phyloP scores from a whole-genome alignment of 2,797 vertebrate genomes.

The Lithobates pipiens region DNA sequence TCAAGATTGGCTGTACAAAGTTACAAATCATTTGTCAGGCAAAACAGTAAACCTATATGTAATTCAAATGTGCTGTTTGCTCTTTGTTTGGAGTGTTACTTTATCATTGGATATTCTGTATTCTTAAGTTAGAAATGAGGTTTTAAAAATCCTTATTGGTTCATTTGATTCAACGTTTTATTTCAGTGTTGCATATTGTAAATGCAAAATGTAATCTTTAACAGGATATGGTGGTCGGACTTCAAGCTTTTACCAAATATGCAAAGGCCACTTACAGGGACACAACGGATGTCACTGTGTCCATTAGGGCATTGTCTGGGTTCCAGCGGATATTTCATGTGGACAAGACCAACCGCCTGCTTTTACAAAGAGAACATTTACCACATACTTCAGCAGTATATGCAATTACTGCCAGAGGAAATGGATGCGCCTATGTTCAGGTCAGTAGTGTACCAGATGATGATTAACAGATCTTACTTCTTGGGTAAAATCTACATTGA shows the following conservation, averaged over 20 bases:
- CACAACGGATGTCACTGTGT: slow-evolving; percentile 73
- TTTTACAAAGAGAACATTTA: slow-evolving; percentile 80
- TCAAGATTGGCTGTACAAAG: too few relatives aligned
- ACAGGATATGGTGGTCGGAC: slow-evolving; percentile 87
- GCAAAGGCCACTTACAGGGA: slow-evolving; percentile 76
- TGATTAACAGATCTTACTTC: too few relatives aligned
- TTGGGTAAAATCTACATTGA: too few relatives aligned
- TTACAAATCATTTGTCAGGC: too few relatives aligned
- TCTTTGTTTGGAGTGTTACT: too few relatives aligned
- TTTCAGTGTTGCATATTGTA: too few relatives aligned
- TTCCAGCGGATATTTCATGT: slow-evolving; percentile 73
- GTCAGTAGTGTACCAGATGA: slow-evolving; percentile 65
- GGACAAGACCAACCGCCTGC: slow-evolving; percentile 78
- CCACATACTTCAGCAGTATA: slow-evolving; percentile 73
- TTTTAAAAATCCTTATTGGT: too few relatives aligned
- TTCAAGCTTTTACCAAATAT: slow-evolving; percentile 86
- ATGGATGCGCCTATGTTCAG: slow-evolving; percentile 82
- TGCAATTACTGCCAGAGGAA: slow-evolving; percentile 74
- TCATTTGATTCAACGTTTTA: too few relatives aligned
- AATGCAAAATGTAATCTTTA: not conserved
- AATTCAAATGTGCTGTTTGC: too few relatives aligned
- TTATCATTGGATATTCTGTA: too few relatives aligned
- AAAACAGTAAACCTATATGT: too few relatives aligned
- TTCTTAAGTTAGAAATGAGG: too few relatives aligned
- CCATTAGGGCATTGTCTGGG: slow-evolving; percentile 73